A percentile compares a stretch with the other conserved stretches of the same genome.
Conservation (phyloP, 1,140 invertebrate species). For the Aporrectodea caliginosa region DNA sequence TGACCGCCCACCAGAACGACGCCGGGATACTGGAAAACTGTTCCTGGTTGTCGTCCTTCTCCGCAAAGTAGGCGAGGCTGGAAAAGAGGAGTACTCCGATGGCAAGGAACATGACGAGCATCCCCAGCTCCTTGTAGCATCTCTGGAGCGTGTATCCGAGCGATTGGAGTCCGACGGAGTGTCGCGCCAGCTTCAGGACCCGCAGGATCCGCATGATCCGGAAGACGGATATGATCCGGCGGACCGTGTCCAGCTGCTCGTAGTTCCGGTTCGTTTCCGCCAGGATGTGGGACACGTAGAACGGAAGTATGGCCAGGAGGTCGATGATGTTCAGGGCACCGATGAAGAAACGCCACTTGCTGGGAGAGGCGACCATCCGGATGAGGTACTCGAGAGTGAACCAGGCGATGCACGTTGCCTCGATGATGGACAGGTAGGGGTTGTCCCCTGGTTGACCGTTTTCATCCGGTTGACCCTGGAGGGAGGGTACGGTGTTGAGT, state of each 20-base stretch:
- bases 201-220: conserved; percentile 49
- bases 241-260: neutral
- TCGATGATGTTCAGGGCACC: conserved; percentile 99
- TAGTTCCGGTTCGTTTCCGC: conserved; percentile 29
- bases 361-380: conserved; percentile 48
- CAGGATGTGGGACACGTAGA: conserved; percentile 76
- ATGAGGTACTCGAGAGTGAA: conserved; percentile 50
- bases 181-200: conserved; percentile 48
- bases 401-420: conserved; percentile 68
- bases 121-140: conserved; percentile 11
- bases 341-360: conserved; percentile 53
- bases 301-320: conserved; percentile 95
- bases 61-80: conserved; percentile 25
- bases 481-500: conserved; percentile 92
- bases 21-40: conserved; percentile 41
- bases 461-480: conserved; percentile 62
- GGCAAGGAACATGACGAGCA: conserved; percentile 30
- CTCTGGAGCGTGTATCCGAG: conserved; percentile 45
- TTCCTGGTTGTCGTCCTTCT: conserved; percentile 2
- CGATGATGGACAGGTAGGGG: conserved; percentile 57
- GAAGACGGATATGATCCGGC: conserved; percentile 21
- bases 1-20: conserved; percentile 48
- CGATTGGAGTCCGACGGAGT: conserved; percentile 48
- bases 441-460: conserved; percentile 40
- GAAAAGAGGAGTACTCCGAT: conserved; percentile 28